Percentiles rank a stretch among this genome's conserved stretches.
phyloP scores from a whole-genome alignment of 2,888 invertebrate genomes.

The Limnephilus marmoratus region DNA sequence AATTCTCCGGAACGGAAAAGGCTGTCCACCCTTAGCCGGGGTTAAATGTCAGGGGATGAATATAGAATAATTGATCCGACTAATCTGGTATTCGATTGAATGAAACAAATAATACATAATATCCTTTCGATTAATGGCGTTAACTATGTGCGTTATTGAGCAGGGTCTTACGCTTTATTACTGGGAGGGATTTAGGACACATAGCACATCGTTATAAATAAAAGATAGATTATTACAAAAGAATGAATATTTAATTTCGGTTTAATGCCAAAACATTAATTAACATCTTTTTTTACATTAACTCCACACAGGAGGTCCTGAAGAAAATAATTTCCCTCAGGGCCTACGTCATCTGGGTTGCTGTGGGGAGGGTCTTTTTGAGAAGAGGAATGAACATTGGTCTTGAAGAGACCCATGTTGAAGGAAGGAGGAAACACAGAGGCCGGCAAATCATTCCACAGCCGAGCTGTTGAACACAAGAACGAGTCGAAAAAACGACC shows the following conservation, averaged over 20 bases:
- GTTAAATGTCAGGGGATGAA: neutral
- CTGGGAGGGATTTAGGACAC: neutral
- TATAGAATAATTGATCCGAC: neutral
- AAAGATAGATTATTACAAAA: neutral
- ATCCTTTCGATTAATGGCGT: slow-evolving; percentile 10
- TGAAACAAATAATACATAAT: slow-evolving; percentile 1
- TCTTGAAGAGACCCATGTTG: no score
- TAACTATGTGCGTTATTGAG: neutral
- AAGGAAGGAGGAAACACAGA: no score
- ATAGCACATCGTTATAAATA: neutral
- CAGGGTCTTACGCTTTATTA: neutral
- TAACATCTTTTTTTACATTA: no score
- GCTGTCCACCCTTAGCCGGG: neutral
- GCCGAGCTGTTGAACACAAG: no score
- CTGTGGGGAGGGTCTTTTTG: no score
- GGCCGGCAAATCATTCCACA: no score
- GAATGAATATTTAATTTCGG: neutral
- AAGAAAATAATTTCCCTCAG: no score
- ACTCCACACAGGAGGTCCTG: no score
- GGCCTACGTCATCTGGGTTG: no score
- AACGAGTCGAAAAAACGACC: no score
- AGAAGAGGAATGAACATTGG: no score
- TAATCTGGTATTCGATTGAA: slow-evolving; percentile 11
- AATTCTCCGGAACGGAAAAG: neutral
- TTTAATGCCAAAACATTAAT: neutral